Base-by-base conservation (phyloP, 1,140 invertebrate species). In the Phymastichus coffea region DNA sequence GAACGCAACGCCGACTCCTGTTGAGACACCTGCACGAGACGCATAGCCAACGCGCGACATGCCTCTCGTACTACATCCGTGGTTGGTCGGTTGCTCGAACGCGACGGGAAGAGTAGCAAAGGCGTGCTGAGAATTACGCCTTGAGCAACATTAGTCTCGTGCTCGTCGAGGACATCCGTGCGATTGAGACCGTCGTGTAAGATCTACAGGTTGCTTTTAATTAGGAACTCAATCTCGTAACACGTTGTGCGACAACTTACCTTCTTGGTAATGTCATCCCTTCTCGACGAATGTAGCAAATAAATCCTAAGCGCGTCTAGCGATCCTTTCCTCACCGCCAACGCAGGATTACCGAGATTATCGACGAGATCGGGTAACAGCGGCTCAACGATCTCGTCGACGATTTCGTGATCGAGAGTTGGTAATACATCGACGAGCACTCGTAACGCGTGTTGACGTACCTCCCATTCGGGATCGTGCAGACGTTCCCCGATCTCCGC, bases 391-490 rank as follows among this genome's bases (percentile, higher is more conserved):
- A 83, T 72, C 51, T 82, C 80, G 52, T 90, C 87, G 6, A 90
- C 79, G 25, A 82, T 78, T 41, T 85, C 80, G 22, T 55, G 57
- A 12, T 82, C 81, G 53, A 90, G 80, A 15, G 88, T 84, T 0
- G 89, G 87, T 7, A 92, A 74, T 19, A 91, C 79, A 72, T 92
- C 89, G 9, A 85, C 83, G 3, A 92, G 80, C 6, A 92, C 89
- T 49, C 89, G 76, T 1, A 91, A 74, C 17, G 89, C 89, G 70
- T 92, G 89, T 41, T 91, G 86, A 3, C 90, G 82, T 15, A 92
- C 89, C 73, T 91, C 88, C 86, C 88, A 89, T 75, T 92, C 90
- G 0, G 88, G 88, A 74, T 90, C 87, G 33, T 83, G 82, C n/a
- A 92, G 79, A 33, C 89, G 81, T 43, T 86, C 84, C 20, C 84